These are phyloP conservation scores for Hystrix brachyura DNA, from an alignment of 2,113 vertebrate genomes.

Conservation along the genomic window DNA sequence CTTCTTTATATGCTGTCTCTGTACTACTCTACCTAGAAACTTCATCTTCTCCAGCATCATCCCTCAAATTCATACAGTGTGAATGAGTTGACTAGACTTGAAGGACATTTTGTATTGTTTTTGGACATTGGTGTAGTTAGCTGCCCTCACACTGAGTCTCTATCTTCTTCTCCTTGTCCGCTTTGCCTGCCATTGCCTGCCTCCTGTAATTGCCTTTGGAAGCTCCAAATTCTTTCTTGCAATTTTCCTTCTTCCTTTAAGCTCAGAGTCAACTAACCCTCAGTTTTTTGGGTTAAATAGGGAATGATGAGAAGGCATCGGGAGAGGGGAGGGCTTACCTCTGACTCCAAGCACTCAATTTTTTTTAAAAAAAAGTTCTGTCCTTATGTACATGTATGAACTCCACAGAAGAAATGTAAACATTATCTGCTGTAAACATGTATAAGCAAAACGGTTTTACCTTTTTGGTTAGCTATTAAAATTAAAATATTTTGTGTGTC, in stretches of 20 bases:
- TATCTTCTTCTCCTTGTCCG: accelerated
- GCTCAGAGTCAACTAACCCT: neutral
- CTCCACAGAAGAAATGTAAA: neutral
- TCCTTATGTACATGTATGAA: neutral
- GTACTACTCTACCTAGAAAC: neutral
- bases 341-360: neutral
- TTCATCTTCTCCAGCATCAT: neutral
- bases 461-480: constrained; percentile 14
- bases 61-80: neutral
- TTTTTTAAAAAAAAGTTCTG: neutral
- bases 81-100: neutral
- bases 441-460: neutral
- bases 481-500: neutral
- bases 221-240: neutral
- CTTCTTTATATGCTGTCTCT: neutral
- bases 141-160: neutral
- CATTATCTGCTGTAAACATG: neutral
- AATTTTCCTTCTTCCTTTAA: neutral
- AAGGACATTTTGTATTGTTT: neutral
- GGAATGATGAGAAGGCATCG: neutral
- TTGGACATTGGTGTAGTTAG: neutral
- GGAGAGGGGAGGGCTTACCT: neutral
- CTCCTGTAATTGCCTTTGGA: neutral
- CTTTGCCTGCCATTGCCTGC: neutral
- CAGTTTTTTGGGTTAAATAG: neutral